phyloP scores from a whole-genome alignment of 2,888 invertebrate genomes.

The Carterocephalus palaemon region DNA sequence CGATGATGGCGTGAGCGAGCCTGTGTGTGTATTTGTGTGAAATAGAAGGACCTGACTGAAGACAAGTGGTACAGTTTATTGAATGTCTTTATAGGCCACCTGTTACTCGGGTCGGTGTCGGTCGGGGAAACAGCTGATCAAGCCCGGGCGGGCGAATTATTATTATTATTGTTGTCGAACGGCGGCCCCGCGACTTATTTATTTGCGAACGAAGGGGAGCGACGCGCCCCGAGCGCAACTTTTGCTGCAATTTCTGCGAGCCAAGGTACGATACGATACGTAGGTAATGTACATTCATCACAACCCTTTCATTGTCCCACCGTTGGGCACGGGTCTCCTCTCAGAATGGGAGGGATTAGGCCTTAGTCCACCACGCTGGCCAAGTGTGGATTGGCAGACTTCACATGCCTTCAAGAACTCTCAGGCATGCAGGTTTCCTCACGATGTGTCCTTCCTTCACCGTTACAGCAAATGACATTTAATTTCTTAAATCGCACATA shows the following conservation, averaged over 20 bases:
- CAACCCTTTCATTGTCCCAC: no score
- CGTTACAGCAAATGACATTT: no score
- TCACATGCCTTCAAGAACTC: no score
- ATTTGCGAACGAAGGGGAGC: conserved; percentile 63
- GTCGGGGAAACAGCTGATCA: conserved; percentile 76
- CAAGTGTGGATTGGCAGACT: no score
- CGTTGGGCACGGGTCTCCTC: no score
- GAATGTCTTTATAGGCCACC: conserved; percentile 80
- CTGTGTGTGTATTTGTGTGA: conserved; percentile 60
- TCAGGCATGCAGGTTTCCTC: no score
- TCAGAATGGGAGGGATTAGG: no score
- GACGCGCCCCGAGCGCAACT: conserved; percentile 50
- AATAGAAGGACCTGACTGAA: conserved; percentile 70
- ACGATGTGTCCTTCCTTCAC: no score
- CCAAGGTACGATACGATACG: conserved; percentile 33
- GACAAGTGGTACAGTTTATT: conserved; percentile 76
- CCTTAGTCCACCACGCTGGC: no score
- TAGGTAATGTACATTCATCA: no score
- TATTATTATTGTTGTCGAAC: conserved; percentile 73
- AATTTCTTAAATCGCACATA: no score
- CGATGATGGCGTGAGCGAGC: conserved; percentile 27
- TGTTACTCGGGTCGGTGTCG: conserved; percentile 77
- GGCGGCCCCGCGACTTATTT: conserved; percentile 71
- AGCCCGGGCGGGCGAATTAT: conserved; percentile 71
- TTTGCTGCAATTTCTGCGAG: conserved; percentile 53